These are phyloP conservation scores for Hapalemur alaotrensis DNA, from an alignment of 2,797 vertebrate genomes.

Conservation along the genomic window DNA sequence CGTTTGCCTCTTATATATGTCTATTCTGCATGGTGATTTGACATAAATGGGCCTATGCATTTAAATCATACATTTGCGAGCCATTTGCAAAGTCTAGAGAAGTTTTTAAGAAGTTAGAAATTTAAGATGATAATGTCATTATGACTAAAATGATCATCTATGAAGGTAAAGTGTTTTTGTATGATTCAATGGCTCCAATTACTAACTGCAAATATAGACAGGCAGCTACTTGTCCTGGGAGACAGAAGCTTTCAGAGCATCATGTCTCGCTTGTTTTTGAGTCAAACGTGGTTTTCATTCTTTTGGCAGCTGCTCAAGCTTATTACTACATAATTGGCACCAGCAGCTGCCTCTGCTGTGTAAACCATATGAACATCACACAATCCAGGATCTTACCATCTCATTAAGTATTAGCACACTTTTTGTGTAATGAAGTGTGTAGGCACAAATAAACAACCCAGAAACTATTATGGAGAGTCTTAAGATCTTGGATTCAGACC, in stretches of 20 bases:
- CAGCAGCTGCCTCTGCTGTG: slow-evolving; percentile 61
- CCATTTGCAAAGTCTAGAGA: neutral
- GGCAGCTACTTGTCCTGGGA: neutral
- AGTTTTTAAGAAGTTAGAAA: neutral
- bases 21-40: slow-evolving; percentile 23
- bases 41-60: neutral
- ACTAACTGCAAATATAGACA: neutral
- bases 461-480: neutral
- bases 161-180: neutral
- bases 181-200: slow-evolving; percentile 15
- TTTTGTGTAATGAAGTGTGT: slow-evolving; percentile 11
- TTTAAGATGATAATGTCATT: neutral
- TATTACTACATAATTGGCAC: slow-evolving; percentile 65
- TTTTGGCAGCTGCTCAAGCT: slow-evolving; percentile 69
- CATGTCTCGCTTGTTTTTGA: slow-evolving; percentile 42
- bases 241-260: slow-evolving; percentile 5
- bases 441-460: neutral
- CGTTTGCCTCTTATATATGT: neutral
- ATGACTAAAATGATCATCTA: neutral
- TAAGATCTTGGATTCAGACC: neutral
- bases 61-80: neutral
- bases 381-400: slow-evolving; percentile 22
- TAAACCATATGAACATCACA: slow-evolving; percentile 49
- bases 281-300: slow-evolving; percentile 39
- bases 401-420: slow-evolving; percentile 34